Evolutionary conservation across 2,797 vertebrate genomes (phyloP).

Genomic region (Podarcis siculus): DNA sequence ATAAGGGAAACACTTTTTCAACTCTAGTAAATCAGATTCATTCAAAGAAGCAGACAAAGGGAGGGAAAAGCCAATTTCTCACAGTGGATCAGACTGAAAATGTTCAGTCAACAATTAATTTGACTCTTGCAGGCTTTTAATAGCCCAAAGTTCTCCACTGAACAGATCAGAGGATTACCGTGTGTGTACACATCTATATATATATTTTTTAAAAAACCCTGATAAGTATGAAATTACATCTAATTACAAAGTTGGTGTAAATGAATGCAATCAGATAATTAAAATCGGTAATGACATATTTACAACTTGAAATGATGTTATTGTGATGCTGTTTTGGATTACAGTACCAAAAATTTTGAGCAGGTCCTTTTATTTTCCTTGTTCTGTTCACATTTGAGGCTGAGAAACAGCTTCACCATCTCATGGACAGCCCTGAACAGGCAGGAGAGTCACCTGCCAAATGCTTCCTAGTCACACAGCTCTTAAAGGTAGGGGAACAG

Average conservation of each 20-base stretch:
- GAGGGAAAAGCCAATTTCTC: not conserved
- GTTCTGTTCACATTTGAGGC: conserved; percentile 57
- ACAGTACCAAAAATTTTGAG: conserved; percentile 69
- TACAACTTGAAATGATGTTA: conserved; percentile 68
- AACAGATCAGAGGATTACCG: conserved; percentile 37
- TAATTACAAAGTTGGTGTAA: conserved; percentile 78
- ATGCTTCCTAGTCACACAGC: not conserved
- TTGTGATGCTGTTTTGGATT: conserved; percentile 71
- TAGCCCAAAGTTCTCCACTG: conserved; percentile 15
- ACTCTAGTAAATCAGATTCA: not conserved
- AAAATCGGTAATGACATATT: conserved; percentile 73
- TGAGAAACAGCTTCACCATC: conserved; percentile 54
- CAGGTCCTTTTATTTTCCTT: conserved; percentile 63
- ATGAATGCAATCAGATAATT: conserved; percentile 77
- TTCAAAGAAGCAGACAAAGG: not conserved
- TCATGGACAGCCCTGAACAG: conserved; percentile 6
- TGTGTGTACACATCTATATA: not conserved
- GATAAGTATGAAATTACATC: conserved; percentile 70
- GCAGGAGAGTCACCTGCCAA: not conserved
- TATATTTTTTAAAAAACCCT: conserved; percentile 40
- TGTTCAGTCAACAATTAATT: conserved; percentile 31
- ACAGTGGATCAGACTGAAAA: conserved; percentile 2
- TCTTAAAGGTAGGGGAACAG: not conserved
- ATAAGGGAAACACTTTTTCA: not conserved
- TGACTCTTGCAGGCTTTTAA: not conserved